Evolutionary conservation across 2,797 vertebrate genomes (phyloP), one percentile per base, ranked within the genome.

Genomic region (Paratrypauchen microcephalus): DNA sequence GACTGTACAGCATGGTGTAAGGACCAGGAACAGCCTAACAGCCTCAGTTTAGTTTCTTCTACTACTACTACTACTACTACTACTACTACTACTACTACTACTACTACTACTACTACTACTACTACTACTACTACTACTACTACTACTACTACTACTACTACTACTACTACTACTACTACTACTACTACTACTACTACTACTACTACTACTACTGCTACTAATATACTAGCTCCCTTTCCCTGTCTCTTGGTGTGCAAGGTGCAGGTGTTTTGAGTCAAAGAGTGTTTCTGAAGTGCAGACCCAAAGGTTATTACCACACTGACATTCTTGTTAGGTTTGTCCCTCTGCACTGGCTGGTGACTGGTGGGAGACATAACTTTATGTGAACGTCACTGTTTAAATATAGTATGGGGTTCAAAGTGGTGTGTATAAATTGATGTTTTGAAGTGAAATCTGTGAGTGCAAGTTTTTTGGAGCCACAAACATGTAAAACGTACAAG

Each of bases 261-360:
- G 78, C 92, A 93, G 90, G 91, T 92, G 91, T 92, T 91, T 91
- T 90, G 82, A 87, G 85, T 92, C 87, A 86, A 76, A 83, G 84
- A 81, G 70, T 88, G 84, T 76, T 88, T 89, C 87, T 83, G 85
- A 85, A 82, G 78, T 84, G 77, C 66, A 78, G 75, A 84, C 83
- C 86, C 81, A 50, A 78, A 84, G 84, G 81, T 72, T 83, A 83
- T 87, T 80, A 76, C 75, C 65, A 87, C 83, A 87, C 86, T 90
- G 89, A 82, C 78, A 86, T 88, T 88, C 87, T 87, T 87, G 86
- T 83, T 81, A 82, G 78, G 80, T 80, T 68, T 78, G 82, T 88
- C 71, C 75, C 71, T 80, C 75, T 67, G 57, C 79, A 57, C 59
- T 72, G 65, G 74, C 84, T 83, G 64, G 24, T 15, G n/a, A 55